Evolutionary conservation across 2,888 invertebrate species (phyloP).

Genomic region (Thalpophila matura): DNA sequence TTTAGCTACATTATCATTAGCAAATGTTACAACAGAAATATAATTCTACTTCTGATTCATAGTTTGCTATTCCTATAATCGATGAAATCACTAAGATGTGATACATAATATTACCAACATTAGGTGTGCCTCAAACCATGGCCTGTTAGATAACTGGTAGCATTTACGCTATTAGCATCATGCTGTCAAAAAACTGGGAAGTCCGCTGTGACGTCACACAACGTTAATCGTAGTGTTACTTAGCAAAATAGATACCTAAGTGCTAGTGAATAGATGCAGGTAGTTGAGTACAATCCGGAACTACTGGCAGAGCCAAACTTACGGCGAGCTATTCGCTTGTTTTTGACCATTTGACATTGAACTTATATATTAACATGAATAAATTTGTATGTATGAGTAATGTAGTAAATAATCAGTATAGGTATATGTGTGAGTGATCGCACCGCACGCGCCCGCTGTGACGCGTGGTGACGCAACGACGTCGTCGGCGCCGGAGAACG

Average conservation of each 20-base stretch:
- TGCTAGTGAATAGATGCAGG: slow-evolving; percentile 1
- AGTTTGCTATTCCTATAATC: slow-evolving; percentile 2
- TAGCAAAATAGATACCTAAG: not conserved
- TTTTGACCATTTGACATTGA: slow-evolving; percentile 51
- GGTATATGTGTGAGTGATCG: slow-evolving; percentile 67
- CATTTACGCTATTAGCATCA: not conserved
- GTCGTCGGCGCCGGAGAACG: slow-evolving; percentile 72
- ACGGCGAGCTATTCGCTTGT: slow-evolving; percentile 2
- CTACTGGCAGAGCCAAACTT: slow-evolving; percentile 11
- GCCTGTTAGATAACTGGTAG: not conserved
- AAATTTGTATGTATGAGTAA: slow-evolving; percentile 54
- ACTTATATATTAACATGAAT: slow-evolving; percentile 42
- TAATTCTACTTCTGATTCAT: slow-evolving; percentile 3
- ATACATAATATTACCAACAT: not conserved
- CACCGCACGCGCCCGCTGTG: slow-evolving; percentile 65
- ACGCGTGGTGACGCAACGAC: slow-evolving; percentile 77
- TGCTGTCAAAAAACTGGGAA: slow-evolving; percentile 23
- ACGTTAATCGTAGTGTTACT: slow-evolving; percentile 21
- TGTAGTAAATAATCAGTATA: slow-evolving; percentile 58
- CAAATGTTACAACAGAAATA: slow-evolving; percentile 19
- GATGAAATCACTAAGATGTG: slow-evolving; percentile 1
- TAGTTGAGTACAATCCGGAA: slow-evolving; percentile 13
- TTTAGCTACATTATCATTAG: slow-evolving; percentile 24
- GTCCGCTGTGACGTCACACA: slow-evolving; percentile 19
- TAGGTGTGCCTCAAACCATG: not conserved